A percentile compares a stretch with the other conserved stretches of the same genome.
Evolutionary conservation across 2,113 vertebrate species (phyloP).

Genomic region (Parotia lawesii): DNA sequence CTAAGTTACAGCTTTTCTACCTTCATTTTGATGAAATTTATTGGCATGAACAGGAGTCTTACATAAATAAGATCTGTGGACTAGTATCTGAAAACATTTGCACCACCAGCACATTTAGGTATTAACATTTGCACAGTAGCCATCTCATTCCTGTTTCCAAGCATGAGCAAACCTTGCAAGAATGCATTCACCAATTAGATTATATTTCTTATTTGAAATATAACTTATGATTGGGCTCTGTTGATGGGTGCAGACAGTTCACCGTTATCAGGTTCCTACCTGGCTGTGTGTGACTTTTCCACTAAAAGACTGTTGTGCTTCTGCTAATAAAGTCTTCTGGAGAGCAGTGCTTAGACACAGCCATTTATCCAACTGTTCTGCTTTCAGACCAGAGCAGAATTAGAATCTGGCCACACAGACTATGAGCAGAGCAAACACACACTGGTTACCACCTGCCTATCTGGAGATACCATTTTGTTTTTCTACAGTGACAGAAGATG

Average conservation of each 20-base stretch:
- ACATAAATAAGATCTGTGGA: not conserved
- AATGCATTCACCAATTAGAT: not conserved
- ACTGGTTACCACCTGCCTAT: not conserved
- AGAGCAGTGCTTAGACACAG: not conserved
- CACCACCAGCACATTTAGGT: not conserved
- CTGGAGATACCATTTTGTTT: not conserved
- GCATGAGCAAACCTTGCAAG: not conserved
- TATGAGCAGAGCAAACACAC: not conserved
- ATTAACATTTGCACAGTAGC: not conserved
- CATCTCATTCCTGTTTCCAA: not conserved
- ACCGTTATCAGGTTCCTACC: accelerated
- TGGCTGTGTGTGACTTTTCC: not conserved
- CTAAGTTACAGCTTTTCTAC: not conserved
- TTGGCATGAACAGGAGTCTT: not conserved
- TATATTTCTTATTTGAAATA: not conserved
- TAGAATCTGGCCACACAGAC: not conserved
- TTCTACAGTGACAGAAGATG: not conserved
- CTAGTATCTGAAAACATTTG: not conserved
- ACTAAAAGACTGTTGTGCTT: not conserved
- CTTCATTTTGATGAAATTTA: not conserved
- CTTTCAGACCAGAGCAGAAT: not conserved
- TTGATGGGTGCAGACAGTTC: not conserved
- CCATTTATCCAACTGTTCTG: not conserved
- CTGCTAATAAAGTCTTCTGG: not conserved
- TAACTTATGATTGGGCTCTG: not conserved